Evolutionary conservation across 30 jellyfish, hydroid and myxozoan species (phyloP), one percentile per base, ranked within the genome.

Genomic region (Chrysaora quinquecirrha): DNA sequence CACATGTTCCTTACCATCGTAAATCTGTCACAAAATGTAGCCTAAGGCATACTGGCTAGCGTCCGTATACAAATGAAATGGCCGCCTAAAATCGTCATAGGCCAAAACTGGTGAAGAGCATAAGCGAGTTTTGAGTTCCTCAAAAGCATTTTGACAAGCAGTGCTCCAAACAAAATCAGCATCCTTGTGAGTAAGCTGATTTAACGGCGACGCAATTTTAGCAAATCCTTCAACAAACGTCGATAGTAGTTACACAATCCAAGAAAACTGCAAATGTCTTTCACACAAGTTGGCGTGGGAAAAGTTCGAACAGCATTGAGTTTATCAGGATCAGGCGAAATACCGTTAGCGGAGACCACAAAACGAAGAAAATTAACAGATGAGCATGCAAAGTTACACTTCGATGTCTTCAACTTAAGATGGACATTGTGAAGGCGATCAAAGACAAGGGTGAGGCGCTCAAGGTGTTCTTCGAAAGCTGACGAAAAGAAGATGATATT

Each of bases 251-350:
- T 73, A 29, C 74, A 1, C 6, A 73, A 22, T 1, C 86, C 86
- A 0, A 69, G 66, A 35, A 54, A 73, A 32, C 85, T 68, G 33
- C 80, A 64, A 2, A 68, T 9, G 64, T 68, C 80, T 22, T 68
- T 68, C 20, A 70, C 82, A 70, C 43, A 18, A 0, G 1, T 38
- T 16, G 86, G 86, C 6, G 69, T 29, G 27, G 83, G 83, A 48
- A 34, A 71, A n/a, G 66, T 18, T 21, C 33, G 50, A 33, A 73
- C 58, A 16, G 73, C 60, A 4, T 43, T 38, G 11, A 66, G 64
- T 30, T 79, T 79, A 6, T 73, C 56, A 11, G 85, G 84, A 33
- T 82, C 92, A 31, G 87, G 87, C 20, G 78, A 48, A 18, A 82
- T 22, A 0, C 92, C 92, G 9, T 30, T 16, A 10, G 66, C 14